These are phyloP conservation scores for Romanogobio albipinnatus DNA, from an alignment of 2,113 vertebrate genomes.

Conservation along the genomic window DNA sequence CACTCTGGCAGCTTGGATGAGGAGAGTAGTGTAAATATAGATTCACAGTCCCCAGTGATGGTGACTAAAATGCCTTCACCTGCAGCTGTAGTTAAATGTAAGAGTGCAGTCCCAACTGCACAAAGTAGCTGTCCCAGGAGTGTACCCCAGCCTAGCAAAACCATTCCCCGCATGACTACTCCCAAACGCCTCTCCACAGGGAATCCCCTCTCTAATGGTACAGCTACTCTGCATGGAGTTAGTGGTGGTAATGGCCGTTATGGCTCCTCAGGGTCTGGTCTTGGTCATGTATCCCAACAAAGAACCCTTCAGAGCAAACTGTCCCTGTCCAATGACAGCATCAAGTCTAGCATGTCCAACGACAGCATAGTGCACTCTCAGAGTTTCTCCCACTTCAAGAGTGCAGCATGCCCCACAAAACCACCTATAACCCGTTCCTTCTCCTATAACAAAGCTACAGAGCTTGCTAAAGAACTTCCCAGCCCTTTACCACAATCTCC, in stretches of 20 bases:
- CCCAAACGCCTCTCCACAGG: constrained; percentile 13
- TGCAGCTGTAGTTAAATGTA: constrained; percentile 49
- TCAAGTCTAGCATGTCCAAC: constrained; percentile 69
- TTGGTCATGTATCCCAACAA: constrained; percentile 65
- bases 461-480: constrained; percentile 78
- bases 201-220: constrained; percentile 11
- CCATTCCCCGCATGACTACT: neutral
- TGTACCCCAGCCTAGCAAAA: constrained; percentile 56
- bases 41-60: constrained; percentile 39
- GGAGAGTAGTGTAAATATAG: constrained; percentile 3
- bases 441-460: constrained; percentile 82
- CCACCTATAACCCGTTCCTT: constrained; percentile 80
- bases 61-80: constrained; percentile 53
- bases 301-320: constrained; percentile 77
- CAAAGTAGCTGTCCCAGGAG: constrained; percentile 40
- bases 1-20: constrained; percentile 33
- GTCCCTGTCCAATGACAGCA: constrained; percentile 82
- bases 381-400: constrained; percentile 89
- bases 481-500: constrained; percentile 56
- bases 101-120: neutral
- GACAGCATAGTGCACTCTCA: constrained; percentile 87
- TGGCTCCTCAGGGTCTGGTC: constrained; percentile 66
- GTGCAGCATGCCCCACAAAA: constrained; percentile 75
- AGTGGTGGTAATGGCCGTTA: constrained; percentile 35
- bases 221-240: constrained; percentile 20